A percentile compares a stretch with the other conserved stretches of the same genome.
Conservation (phyloP, 2,113 vertebrate genomes). For the Psephotus haematonotus region DNA sequence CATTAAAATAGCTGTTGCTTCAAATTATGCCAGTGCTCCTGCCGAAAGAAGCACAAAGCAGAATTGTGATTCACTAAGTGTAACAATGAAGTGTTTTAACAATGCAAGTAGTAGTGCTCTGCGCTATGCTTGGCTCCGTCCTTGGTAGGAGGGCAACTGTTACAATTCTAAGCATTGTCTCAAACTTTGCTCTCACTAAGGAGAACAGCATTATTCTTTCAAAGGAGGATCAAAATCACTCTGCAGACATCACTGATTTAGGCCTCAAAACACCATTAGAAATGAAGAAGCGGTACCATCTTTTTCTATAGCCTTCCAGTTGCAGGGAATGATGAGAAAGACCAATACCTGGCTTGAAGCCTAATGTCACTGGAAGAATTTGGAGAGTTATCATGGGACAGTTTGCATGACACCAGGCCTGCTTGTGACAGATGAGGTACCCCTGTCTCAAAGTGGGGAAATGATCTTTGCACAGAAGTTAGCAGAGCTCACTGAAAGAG, state of each 20-base stretch:
- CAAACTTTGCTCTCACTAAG: not conserved
- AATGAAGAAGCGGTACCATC: not conserved
- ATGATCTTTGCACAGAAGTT: not conserved
- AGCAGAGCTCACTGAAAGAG: not conserved
- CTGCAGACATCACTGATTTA: not conserved
- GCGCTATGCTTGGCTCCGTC: not conserved
- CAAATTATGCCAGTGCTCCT: slow-evolving; percentile 7
- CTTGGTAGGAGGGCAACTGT: not conserved
- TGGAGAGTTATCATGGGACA: not conserved
- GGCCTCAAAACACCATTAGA: not conserved
- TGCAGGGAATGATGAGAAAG: not conserved
- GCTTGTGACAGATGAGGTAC: not conserved
- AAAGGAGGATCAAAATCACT: not conserved
- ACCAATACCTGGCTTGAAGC: not conserved
- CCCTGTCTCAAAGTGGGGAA: not conserved
- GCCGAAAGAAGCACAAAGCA: slow-evolving; percentile 26
- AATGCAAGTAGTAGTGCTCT: not conserved
- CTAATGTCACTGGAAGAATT: not conserved
- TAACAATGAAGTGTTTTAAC: not conserved
- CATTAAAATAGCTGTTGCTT: slow-evolving; percentile 36
- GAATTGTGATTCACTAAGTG: slow-evolving; percentile 39
- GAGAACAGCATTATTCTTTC: not conserved
- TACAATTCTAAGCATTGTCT: slow-evolving; percentile 1
- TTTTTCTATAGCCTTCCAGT: not conserved
- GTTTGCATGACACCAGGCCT: not conserved